phyloP scores from a whole-genome alignment of 1,140 invertebrate species.

The Platyscapa corneri region DNA sequence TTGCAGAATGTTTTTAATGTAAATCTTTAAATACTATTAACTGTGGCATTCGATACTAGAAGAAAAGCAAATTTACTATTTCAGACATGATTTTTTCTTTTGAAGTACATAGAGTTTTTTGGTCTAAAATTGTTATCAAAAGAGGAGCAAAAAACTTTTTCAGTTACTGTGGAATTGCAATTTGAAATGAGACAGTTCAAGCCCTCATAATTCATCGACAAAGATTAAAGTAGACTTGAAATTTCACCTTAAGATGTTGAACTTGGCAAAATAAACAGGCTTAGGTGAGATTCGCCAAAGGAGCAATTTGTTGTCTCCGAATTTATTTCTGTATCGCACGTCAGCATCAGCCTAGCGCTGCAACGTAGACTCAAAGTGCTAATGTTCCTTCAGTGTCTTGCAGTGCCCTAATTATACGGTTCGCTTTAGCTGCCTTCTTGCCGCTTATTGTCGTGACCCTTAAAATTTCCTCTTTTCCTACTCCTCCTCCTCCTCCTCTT shows the following conservation, averaged over 20 bases:
- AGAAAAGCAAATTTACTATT: too few species aligned
- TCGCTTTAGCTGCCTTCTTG: background rate
- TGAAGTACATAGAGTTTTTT: too few species aligned
- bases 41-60: too few species aligned
- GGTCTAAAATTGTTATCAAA: background rate
- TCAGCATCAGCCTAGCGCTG: background rate
- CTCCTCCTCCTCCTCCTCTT: background rate
- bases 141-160: background rate
- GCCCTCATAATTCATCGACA: constrained; percentile 9
- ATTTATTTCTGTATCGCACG: constrained; percentile 29
- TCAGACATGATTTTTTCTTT: too few species aligned
- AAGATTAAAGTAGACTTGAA: constrained; percentile 2
- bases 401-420: constrained; percentile 22
- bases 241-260: background rate
- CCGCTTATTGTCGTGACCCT: constrained; percentile 2
- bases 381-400: constrained; percentile 13
- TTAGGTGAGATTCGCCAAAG: constrained; percentile 20
- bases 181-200: background rate
- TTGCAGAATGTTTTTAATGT: too few species aligned
- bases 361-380: background rate
- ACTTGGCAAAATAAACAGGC: constrained; percentile 3
- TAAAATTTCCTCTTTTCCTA: background rate
- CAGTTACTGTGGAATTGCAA: background rate
- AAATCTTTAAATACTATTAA: too few species aligned
- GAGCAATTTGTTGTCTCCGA: constrained; percentile 34